Conservation (phyloP, 1,140 invertebrate genomes). For the Lanistes nyassanus region DNA sequence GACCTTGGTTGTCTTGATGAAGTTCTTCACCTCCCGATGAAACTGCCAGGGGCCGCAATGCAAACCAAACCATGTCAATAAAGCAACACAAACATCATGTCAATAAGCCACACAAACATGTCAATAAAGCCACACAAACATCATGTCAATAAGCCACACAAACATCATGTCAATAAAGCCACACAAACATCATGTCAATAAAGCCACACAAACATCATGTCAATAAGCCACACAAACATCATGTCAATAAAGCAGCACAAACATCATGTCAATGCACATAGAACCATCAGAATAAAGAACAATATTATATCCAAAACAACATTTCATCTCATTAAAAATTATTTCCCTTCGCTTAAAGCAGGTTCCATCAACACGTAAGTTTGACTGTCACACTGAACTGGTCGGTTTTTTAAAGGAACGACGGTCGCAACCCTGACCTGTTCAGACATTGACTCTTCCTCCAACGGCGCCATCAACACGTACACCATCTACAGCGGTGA, state of each 20-base stretch:
- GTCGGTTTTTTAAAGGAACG: neutral
- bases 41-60: constrained; percentile 7
- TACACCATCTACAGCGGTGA: constrained; percentile 35
- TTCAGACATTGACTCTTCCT: constrained; percentile 29
- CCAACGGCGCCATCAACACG: constrained; percentile 31
- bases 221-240: neutral
- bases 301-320: neutral
- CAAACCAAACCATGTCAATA: constrained; percentile 16
- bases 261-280: constrained; percentile 3
- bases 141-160: neutral
- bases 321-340: neutral
- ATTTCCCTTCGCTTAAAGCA: neutral
- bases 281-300: neutral
- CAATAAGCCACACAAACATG: neutral
- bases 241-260: constrained; percentile 17
- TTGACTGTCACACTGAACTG: neutral
- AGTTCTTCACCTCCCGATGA: too few relatives aligned
- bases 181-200: constrained; percentile 8
- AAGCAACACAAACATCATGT: constrained; percentile 17
- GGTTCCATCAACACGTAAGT: neutral
- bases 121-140: constrained; percentile 21
- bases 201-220: constrained; percentile 14
- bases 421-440: constrained; percentile 25
- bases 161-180: constrained; percentile 20
- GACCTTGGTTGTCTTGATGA: neutral